Evolutionary conservation across 2,888 invertebrate genomes (phyloP).

Genomic region (Cyclophora albipunctata): DNA sequence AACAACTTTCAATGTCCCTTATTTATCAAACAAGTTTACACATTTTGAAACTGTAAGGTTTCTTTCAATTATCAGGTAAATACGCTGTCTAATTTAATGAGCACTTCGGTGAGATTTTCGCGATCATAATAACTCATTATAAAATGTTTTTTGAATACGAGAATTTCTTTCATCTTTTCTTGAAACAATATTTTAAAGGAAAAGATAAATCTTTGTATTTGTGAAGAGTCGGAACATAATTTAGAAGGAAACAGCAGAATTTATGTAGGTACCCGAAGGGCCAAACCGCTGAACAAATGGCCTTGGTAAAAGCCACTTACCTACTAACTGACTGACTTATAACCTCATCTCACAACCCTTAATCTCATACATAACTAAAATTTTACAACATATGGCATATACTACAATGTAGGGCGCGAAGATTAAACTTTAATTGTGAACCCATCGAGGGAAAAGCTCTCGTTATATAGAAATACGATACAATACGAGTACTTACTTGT

Average conservation of each 20-base stretch:
- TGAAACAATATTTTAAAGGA: too few relatives aligned
- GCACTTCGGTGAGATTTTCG: too few relatives aligned
- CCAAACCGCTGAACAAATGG: constrained; percentile 35
- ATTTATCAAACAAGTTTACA: too few relatives aligned
- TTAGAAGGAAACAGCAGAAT: constrained; percentile 25
- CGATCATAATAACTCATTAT: too few relatives aligned
- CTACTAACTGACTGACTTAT: constrained; percentile 36
- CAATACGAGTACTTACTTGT: background rate
- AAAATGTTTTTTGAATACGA: too few relatives aligned
- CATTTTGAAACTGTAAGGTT: too few relatives aligned
- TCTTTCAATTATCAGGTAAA: too few relatives aligned
- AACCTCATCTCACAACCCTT: constrained; percentile 29
- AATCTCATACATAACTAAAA: constrained; percentile 24
- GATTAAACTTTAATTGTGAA: constrained; percentile 13
- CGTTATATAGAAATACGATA: too few relatives aligned
- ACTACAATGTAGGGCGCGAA: constrained; percentile 12
- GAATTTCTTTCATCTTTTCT: too few relatives aligned
- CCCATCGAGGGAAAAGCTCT: background rate
- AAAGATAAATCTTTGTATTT: too few relatives aligned
- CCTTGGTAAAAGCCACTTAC: constrained; percentile 37
- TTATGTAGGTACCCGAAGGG: constrained; percentile 35
- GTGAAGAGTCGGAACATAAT: constrained; percentile 18
- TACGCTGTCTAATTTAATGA: too few relatives aligned
- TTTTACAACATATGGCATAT: constrained; percentile 15
- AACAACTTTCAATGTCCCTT: too few relatives aligned